These are phyloP conservation scores for Drosophila infuscata DNA, from an alignment of 2,888 invertebrate genomes.

Conservation along the genomic window DNA sequence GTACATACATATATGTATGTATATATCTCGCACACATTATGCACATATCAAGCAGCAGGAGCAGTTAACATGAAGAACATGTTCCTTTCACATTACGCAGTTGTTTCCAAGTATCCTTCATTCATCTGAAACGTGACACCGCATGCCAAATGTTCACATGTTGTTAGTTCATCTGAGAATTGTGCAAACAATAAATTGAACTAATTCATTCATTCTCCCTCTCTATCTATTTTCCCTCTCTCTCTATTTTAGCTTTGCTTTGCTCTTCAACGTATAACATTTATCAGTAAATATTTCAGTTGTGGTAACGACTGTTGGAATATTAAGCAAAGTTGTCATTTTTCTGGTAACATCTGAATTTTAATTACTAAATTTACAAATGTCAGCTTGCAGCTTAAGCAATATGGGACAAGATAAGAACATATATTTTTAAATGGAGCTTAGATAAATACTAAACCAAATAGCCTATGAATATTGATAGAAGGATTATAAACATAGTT, in stretches of 20 bases:
- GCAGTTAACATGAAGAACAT: conserved; percentile 29
- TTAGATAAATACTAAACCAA: neutral
- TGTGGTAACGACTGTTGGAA: neutral
- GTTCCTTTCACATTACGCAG: conserved; percentile 47
- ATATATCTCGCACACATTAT: neutral
- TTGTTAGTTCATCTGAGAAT: conserved; percentile 22
- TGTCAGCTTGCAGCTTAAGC: neutral
- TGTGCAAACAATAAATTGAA: conserved; percentile 51
- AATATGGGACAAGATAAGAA: neutral
- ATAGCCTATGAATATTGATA: neutral
- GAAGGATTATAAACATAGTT: neutral
- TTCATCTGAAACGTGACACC: conserved; percentile 57
- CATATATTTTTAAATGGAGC: neutral
- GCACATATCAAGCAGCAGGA: conserved; percentile 9
- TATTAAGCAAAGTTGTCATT: neutral
- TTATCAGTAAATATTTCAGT: neutral
- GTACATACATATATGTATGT: neutral
- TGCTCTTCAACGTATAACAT: neutral
- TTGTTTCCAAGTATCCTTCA: conserved; percentile 48
- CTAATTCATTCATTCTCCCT: conserved; percentile 43
- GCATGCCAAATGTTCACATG: conserved; percentile 39
- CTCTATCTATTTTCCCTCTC: neutral
- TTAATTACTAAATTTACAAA: neutral
- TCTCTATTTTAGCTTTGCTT: neutral
- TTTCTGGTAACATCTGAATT: neutral